Percentiles rank a stretch among this genome's conserved stretches.
Evolutionary conservation across 2,888 invertebrate species (phyloP).

Genomic region (Salticus scenicus): DNA sequence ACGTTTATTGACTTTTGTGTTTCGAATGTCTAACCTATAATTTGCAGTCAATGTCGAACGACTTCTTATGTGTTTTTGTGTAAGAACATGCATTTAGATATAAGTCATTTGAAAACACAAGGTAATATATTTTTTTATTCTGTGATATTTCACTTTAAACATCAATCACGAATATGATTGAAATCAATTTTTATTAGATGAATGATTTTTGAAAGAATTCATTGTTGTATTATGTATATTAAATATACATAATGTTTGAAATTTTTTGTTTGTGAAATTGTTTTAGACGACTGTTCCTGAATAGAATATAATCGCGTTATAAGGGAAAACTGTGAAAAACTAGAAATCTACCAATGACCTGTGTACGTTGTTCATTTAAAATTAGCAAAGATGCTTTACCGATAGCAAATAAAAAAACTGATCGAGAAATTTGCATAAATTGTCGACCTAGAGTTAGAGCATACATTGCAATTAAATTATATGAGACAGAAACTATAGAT

Average conservation of each 20-base stretch:
- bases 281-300: too few species aligned
- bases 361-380: not conserved
- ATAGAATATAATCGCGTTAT: not conserved
- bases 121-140: too few species aligned
- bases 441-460: not conserved
- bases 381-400: not conserved
- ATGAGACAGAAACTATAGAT: constrained; percentile 29
- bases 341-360: not conserved
- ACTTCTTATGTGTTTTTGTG: not conserved
- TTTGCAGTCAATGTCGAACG: not conserved
- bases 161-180: too few species aligned
- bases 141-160: too few species aligned
- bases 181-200: not conserved
- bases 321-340: not conserved
- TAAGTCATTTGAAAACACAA: too few species aligned
- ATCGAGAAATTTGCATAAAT: not conserved
- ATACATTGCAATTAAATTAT: not conserved
- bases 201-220: not conserved
- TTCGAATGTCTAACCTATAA: not conserved
- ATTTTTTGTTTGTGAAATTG: not conserved
- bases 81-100: not conserved
- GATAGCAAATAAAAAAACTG: not conserved
- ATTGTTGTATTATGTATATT: not conserved
- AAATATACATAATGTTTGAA: too few species aligned
- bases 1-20: not conserved